Base-by-base conservation (phyloP, 2,113 vertebrate species). In the Heterochromis multidens region DNA sequence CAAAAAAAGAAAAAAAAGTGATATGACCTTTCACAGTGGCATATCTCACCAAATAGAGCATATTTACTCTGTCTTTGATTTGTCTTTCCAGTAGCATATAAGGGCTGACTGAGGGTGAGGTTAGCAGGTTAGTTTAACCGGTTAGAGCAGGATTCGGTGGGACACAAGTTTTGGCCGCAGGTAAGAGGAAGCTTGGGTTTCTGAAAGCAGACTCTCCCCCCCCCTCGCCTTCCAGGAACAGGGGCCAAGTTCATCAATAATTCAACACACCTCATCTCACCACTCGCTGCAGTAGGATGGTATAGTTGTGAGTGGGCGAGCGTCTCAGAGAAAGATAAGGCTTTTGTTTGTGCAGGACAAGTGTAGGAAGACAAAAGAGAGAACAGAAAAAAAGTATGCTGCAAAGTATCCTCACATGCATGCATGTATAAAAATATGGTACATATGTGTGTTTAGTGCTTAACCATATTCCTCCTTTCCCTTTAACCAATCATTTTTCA, bases 241-340 rank as follows among this genome's bases (percentile, higher is more conserved):
- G 91, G 90, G 93, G 90, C 92, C 92, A 93, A 89, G 91, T 91
- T 91, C 92, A 95, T 96, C 93, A 95, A 96, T 96, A 95, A 96
- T 96, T 96, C 95, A 96, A 89, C 92, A 89, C 86, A 95, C 91
- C 93, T 91, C 92, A 93, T 87, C 93, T 94, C 93, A 90, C 92
- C 88, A 89, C 92, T 94, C 46, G 43, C 87, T 52, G 54, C 89
- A 91, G 90, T 70, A 88, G 88, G 92, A 84, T 46, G 40, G 79
- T 84, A 60, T 56, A 85, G 81, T 80, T 91, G 65, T 91, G 91
- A 90, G 92, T 88, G 83, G 82, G 90, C 21, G 84, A 83, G 85
- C 63, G 88, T 89, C 72, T 88, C 31, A 13, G 84, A 59, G 82
- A 82, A 90, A 89, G 91, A 93, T 86, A 85, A 89, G 83, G 92